Conservation (phyloP, 2,888 invertebrate genomes). For the Candidula unifasciata region DNA sequence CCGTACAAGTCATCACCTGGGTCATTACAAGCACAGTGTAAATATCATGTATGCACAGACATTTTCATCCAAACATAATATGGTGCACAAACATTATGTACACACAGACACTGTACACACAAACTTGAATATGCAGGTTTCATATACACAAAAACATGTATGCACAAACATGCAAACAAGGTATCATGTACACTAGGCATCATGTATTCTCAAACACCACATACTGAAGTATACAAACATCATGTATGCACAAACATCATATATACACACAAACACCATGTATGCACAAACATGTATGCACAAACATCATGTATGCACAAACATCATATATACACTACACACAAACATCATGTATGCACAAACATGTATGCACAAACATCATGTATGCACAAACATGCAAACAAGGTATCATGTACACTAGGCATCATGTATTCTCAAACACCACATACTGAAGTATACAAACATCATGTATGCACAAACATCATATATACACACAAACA, state of each 20-base stretch:
- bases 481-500: too few species aligned
- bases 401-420: too few species aligned
- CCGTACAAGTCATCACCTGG: conserved; percentile 87
- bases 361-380: too few species aligned
- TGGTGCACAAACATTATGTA: not conserved
- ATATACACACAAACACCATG: not conserved
- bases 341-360: too few species aligned
- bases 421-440: too few species aligned
- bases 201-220: not conserved
- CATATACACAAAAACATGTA: not conserved
- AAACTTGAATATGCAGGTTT: not conserved
- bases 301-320: too few species aligned
- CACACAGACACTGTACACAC: not conserved
- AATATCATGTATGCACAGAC: not conserved
- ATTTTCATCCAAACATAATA: not conserved
- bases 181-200: not conserved
- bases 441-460: too few species aligned
- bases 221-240: not conserved
- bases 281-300: too few species aligned
- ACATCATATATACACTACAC: too few species aligned
- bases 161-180: too few species aligned
- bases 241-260: not conserved
- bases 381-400: too few species aligned
- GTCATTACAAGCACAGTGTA: not conserved
- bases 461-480: too few species aligned